Evolutionary conservation across 2,797 vertebrate species (phyloP).

Genomic region (Falco concolor): DNA sequence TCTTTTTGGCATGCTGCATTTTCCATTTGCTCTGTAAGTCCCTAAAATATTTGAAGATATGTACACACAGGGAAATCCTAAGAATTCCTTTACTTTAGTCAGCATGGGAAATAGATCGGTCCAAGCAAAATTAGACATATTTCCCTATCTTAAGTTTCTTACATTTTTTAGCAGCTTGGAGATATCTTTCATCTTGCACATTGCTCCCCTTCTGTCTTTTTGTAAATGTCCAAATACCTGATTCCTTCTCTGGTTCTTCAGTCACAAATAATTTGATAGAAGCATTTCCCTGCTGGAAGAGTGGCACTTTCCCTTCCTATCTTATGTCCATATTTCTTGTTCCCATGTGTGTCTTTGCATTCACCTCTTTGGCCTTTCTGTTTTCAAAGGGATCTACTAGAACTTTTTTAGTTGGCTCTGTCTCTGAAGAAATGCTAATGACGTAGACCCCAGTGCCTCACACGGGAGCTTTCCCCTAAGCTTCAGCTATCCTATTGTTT

Average conservation of each 20-base stretch:
- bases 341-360: neutral
- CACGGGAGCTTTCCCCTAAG: conserved; percentile 26
- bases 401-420: neutral
- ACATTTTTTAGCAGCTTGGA: neutral
- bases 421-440: neutral
- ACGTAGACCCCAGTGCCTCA: neutral
- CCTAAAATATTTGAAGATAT: neutral
- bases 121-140: neutral
- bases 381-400: neutral
- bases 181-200: neutral
- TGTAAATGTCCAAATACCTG: neutral
- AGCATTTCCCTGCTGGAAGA: neutral
- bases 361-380: neutral
- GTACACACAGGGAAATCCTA: neutral
- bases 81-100: neutral
- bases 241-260: neutral
- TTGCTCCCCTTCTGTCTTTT: neutral
- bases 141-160: neutral
- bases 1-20: neutral
- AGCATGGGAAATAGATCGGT: rapidly evolving
- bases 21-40: neutral
- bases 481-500: conserved; percentile 48
- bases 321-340: neutral
- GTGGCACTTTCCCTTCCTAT: neutral
- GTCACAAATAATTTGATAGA: neutral